phyloP scores from a whole-genome alignment of 1,140 invertebrate species.

The Portunus trituberculatus region DNA sequence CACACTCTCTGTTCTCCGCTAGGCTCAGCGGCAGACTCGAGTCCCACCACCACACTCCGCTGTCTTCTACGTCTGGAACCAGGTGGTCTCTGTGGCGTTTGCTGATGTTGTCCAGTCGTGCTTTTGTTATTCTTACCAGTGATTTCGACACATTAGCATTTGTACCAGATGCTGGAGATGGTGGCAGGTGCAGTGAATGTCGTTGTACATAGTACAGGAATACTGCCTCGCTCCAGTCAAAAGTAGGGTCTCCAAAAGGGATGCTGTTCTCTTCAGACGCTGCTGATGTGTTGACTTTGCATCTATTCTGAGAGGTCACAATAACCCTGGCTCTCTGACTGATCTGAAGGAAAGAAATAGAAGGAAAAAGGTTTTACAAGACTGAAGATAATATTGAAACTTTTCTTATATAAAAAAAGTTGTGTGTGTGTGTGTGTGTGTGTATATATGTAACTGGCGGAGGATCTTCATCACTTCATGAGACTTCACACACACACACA shows the following conservation, averaged over 20 bases:
- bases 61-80: not conserved
- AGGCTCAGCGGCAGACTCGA: slow-evolving; percentile 58
- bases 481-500: too few species aligned
- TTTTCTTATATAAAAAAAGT: too few species aligned
- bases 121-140: not conserved
- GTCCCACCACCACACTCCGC: slow-evolving; percentile 63
- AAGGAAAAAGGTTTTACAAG: too few species aligned
- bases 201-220: slow-evolving; percentile 27
- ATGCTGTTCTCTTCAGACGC: not conserved
- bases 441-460: too few species aligned
- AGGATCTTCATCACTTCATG: too few species aligned
- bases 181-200: not conserved
- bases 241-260: not conserved
- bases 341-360: not conserved
- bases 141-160: not conserved
- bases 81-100: slow-evolving; percentile 2
- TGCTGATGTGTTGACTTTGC: not conserved
- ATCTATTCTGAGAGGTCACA: slow-evolving; percentile 30
- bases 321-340: slow-evolving; percentile 18
- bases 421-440: too few species aligned
- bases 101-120: not conserved
- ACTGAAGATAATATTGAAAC: too few species aligned
- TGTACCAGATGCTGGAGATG: not conserved
- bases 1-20: slow-evolving; percentile 44
- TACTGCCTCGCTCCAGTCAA: slow-evolving; percentile 52